Evolutionary conservation across 2,113 vertebrate species (phyloP), one percentile per base, ranked within the genome.

Genomic region (Numenius arquata): DNA sequence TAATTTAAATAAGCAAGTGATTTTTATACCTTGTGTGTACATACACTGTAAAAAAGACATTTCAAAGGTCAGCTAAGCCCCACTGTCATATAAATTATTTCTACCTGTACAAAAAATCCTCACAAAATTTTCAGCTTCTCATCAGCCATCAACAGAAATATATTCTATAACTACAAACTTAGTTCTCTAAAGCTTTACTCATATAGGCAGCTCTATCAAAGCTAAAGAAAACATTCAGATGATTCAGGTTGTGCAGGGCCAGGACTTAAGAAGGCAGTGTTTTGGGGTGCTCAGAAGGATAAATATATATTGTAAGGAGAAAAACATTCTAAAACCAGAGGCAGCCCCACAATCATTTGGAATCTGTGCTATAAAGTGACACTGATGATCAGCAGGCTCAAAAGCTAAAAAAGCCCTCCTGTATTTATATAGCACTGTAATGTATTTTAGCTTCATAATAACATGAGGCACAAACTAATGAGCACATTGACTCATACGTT

Each of bases 301-400:
- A 47, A 91, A 77, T 63, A 58, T 10, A 38, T 47, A 30, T 9
- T 20, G 34, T 18, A 48, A 76, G 45, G 58, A 53, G 50, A 85
- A 93, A 85, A 85, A 12, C 10, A 76, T 29, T 70, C n/a, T 77
- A 58, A 66, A 85, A 29, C 4, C 36, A 79, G 63, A 82, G 85
- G 22, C 40, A 56, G 52, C 30, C 38, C 78, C 43, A 43, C 1
- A 25, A 21, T 66, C 29, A 34, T 41, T 18, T 45, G 32, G 20
- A 61, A 55, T 80, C 82, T 90, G 30, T 73, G 17, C 36, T 66
- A 6, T 16, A 47, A 77, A 76, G 67, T 70, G 88, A 66, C 50
- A 53, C 53, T 79, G 50, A 91, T 43, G 82, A 88, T 87, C 63
- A 94, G 87, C 77, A 95, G 75, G 47, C 85, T 88, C 75, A 59